Conservation (phyloP, 2,888 invertebrate species). For the Leptinotarsa juncta region DNA sequence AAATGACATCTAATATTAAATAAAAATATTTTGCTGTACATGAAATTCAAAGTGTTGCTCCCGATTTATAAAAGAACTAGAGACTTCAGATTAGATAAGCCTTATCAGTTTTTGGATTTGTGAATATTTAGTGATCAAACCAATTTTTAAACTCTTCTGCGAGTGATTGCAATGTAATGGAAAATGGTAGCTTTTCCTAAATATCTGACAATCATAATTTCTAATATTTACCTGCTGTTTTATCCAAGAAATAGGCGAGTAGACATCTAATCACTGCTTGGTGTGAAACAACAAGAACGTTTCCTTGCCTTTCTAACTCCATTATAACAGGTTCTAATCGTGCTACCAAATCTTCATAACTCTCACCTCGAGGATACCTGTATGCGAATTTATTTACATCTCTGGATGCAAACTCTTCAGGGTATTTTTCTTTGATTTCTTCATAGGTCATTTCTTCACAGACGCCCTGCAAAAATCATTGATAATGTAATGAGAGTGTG, state of each 20-base stretch:
- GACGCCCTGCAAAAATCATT: conserved; percentile 78
- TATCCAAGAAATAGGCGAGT: conserved; percentile 97
- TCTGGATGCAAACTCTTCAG: conserved; percentile 94
- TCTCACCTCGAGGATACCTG: conserved; percentile 90
- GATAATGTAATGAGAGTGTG: not conserved
- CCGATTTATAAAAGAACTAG: too few relatives aligned
- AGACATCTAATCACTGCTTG: conserved; percentile 96
- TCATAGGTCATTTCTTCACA: conserved; percentile 99
- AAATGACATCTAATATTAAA: too few relatives aligned
- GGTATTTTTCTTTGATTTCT: conserved; percentile 93
- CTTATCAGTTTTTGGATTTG: too few relatives aligned
- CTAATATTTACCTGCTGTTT: conserved; percentile 79
- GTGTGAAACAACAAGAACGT: conserved; percentile 95
- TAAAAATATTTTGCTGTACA: too few relatives aligned
- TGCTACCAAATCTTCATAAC: conserved; percentile 98
- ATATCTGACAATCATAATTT: not conserved
- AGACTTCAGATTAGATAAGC: too few relatives aligned
- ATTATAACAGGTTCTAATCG: conserved; percentile 98
- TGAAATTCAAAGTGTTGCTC: too few relatives aligned
- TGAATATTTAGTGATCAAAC: too few relatives aligned
- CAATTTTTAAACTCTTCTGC: too few relatives aligned
- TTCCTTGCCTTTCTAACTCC: conserved; percentile 97
- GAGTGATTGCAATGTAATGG: too few relatives aligned
- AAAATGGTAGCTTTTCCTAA: too few relatives aligned
- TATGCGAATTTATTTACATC: conserved; percentile 98